These are phyloP conservation scores for Buphagus erythrorhynchus DNA, from an alignment of 2,797 vertebrate species.

Conservation along the genomic window DNA sequence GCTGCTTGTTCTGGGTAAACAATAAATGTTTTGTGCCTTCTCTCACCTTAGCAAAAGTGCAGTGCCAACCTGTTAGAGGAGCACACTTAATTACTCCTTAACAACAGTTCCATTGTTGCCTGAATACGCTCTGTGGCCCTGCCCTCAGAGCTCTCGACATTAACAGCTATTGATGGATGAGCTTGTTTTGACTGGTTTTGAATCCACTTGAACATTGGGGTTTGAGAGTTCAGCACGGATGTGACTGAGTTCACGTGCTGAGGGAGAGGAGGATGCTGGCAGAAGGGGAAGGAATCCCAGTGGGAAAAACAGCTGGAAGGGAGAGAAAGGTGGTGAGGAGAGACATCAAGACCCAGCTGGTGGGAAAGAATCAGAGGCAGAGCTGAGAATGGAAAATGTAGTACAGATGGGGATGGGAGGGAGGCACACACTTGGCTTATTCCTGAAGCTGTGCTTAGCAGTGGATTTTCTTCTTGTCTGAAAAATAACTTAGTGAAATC, in stretches of 20 bases:
- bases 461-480: neutral
- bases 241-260: neutral
- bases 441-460: neutral
- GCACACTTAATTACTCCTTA: slow-evolving; percentile 3
- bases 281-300: neutral
- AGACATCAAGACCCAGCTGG: neutral
- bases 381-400: neutral
- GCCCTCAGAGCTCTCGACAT: slow-evolving; percentile 33
- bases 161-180: slow-evolving; percentile 44
- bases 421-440: neutral
- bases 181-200: slow-evolving; percentile 27
- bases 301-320: neutral
- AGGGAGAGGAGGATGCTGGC: neutral
- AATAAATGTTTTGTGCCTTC: slow-evolving; percentile 39
- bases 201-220: neutral
- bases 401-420: neutral
- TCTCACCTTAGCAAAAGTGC: slow-evolving; percentile 1
- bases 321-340: neutral
- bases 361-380: neutral
- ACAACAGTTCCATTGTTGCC: slow-evolving; percentile 41
- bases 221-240: slow-evolving; percentile 36
- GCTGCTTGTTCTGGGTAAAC: slow-evolving; percentile 15
- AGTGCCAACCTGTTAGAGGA: neutral
- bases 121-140: neutral
- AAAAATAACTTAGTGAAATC: neutral